Percentiles rank a stretch among this genome's conserved stretches.
Conservation (phyloP, 2,797 vertebrate genomes). For the Hozukius guyotensis region DNA sequence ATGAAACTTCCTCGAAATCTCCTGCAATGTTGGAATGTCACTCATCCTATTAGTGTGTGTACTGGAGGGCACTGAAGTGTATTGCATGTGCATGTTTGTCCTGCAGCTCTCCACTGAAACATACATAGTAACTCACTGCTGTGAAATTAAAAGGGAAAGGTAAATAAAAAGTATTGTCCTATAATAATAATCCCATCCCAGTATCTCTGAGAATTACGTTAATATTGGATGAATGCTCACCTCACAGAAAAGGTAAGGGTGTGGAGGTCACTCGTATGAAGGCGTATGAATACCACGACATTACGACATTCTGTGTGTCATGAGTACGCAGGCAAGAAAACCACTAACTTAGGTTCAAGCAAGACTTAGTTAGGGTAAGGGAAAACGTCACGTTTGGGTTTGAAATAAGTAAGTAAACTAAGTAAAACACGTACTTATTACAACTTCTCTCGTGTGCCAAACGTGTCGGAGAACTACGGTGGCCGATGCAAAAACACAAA, state of each 20-base stretch:
- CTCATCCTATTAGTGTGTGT: conserved; percentile 5
- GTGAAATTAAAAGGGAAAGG: not conserved
- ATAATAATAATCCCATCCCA: not conserved
- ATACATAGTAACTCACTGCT: not conserved
- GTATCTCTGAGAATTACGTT: not conserved
- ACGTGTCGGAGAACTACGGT: no score
- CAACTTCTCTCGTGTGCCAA: no score
- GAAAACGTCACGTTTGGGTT: no score
- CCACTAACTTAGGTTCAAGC: no score
- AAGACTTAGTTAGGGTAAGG: no score
- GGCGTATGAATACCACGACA: no score
- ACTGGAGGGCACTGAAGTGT: not conserved
- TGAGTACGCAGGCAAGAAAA: no score
- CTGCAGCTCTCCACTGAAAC: not conserved
- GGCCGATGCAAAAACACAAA: no score
- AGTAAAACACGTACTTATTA: no score
- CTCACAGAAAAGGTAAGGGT: no score
- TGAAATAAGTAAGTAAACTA: no score
- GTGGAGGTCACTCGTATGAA: not conserved
- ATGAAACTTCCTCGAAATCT: conserved; percentile 52
- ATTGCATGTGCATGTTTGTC: not conserved
- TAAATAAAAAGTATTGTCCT: not conserved
- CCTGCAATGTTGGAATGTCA: conserved; percentile 34
- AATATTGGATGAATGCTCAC: not conserved
- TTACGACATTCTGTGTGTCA: no score